These are phyloP conservation scores for Aphyosemion australe DNA, from an alignment of 2,113 vertebrate genomes.

Conservation along the genomic window DNA sequence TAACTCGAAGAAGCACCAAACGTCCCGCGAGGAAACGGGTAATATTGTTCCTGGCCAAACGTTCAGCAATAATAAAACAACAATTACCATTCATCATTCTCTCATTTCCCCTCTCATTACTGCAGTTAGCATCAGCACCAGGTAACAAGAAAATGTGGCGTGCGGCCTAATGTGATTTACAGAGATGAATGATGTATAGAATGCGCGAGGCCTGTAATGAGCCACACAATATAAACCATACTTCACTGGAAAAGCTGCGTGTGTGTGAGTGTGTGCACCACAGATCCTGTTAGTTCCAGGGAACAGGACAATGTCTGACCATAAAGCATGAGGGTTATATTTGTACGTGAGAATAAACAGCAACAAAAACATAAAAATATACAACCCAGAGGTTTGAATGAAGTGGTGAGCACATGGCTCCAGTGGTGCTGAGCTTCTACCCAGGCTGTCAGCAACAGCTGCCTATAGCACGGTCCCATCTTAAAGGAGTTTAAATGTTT, in stretches of 20 bases:
- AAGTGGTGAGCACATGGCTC: slow-evolving; percentile 1
- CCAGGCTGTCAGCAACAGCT: not conserved
- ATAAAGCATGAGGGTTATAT: slow-evolving; percentile 13
- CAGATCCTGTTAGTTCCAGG: slow-evolving; percentile 9
- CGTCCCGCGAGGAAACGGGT: slow-evolving; percentile 25
- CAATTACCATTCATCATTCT: slow-evolving; percentile 65
- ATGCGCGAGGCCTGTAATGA: slow-evolving; percentile 13
- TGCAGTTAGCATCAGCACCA: slow-evolving; percentile 60
- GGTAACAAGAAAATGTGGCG: slow-evolving; percentile 55
- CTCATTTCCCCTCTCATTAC: slow-evolving; percentile 61
- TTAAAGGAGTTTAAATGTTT: not conserved
- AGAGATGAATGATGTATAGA: slow-evolving; percentile 46
- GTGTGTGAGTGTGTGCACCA: slow-evolving; percentile 4
- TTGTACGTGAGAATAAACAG: slow-evolving; percentile 2
- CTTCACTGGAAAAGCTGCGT: slow-evolving; percentile 22
- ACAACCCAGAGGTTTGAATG: slow-evolving; percentile 8
- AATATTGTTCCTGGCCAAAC: slow-evolving; percentile 55
- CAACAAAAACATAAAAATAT: slow-evolving; percentile 7
- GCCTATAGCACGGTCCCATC: slow-evolving; percentile 2
- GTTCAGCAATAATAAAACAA: slow-evolving; percentile 63
- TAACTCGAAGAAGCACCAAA: slow-evolving; percentile 51
- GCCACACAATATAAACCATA: slow-evolving; percentile 23
- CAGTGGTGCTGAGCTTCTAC: too few relatives aligned
- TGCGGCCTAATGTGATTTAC: slow-evolving; percentile 51
- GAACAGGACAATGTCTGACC: not conserved